Conservation (phyloP, 2,888 invertebrate species). For the Yponomeuta sedellus region DNA sequence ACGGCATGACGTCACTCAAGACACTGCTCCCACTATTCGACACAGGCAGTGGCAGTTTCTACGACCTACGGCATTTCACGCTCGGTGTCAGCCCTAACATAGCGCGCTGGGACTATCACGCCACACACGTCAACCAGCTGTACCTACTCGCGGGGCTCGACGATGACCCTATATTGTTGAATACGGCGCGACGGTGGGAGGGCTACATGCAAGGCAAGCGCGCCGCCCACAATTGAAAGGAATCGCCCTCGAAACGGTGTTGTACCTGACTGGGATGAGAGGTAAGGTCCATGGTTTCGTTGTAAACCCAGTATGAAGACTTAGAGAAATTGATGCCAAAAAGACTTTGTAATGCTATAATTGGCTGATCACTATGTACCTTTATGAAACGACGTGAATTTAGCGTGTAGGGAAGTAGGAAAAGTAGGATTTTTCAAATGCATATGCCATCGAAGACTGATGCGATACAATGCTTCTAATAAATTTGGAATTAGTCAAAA, state of each 20-base stretch:
- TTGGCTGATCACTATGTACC: conserved; percentile 21
- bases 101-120: conserved; percentile 99
- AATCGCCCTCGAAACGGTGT: too few relatives aligned
- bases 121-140: conserved; percentile 97
- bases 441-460: conserved; percentile 35
- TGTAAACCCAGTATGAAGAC: background rate
- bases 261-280: conserved; percentile 16
- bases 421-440: conserved; percentile 19
- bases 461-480: conserved; percentile 24
- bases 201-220: conserved; percentile 96
- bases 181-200: conserved; percentile 94
- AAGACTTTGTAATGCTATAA: conserved; percentile 21
- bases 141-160: conserved; percentile 91
- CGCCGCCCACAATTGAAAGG: conserved; percentile 92
- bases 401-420: background rate
- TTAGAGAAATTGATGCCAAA: conserved; percentile 4
- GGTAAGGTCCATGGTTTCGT: conserved; percentile 22
- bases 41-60: conserved; percentile 96
- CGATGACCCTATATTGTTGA: conserved; percentile 85
- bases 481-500: background rate
- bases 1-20: conserved; percentile 92
- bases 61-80: conserved; percentile 96
- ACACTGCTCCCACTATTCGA: conserved; percentile 93
- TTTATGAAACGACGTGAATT: conserved; percentile 14
- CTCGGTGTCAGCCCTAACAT: conserved; percentile 93